Evolutionary conservation across 2,113 vertebrate species (phyloP).

Genomic region (Trichechus manatus): DNA sequence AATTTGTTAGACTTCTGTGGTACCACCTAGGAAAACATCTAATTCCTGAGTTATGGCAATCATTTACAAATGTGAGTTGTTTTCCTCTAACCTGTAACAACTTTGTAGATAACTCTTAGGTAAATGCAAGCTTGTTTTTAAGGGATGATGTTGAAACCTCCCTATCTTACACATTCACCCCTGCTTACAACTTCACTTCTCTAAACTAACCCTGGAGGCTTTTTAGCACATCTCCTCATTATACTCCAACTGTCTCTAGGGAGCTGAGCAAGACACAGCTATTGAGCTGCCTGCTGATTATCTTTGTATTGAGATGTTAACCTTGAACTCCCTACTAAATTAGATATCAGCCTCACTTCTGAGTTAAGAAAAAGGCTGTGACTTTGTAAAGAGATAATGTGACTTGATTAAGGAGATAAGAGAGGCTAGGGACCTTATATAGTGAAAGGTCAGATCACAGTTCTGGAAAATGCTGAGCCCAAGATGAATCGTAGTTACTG

Average conservation of each 20-base stretch:
- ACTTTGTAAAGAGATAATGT: not conserved
- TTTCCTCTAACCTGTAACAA: not conserved
- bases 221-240: not conserved
- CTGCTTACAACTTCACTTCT: not conserved
- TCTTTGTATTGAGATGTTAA: not conserved
- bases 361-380: not conserved
- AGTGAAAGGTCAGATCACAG: not conserved
- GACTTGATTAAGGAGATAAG: constrained; percentile 2
- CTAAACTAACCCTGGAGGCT: not conserved
- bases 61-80: not conserved
- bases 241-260: not conserved
- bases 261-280: not conserved
- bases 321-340: not conserved
- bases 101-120: not conserved
- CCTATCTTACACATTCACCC: not conserved
- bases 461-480: constrained; percentile 6
- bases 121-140: not conserved
- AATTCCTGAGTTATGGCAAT: not conserved
- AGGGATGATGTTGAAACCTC: not conserved
- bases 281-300: not conserved
- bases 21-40: not conserved
- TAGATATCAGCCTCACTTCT: not conserved
- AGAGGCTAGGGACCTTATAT: not conserved
- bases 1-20: not conserved
- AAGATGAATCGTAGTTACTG: not conserved